A percentile compares a stretch with the other conserved stretches of the same genome.
These are phyloP conservation scores for Gallinago paraguaiae DNA, from an alignment of 2,113 vertebrate genomes.

Conservation along the genomic window DNA sequence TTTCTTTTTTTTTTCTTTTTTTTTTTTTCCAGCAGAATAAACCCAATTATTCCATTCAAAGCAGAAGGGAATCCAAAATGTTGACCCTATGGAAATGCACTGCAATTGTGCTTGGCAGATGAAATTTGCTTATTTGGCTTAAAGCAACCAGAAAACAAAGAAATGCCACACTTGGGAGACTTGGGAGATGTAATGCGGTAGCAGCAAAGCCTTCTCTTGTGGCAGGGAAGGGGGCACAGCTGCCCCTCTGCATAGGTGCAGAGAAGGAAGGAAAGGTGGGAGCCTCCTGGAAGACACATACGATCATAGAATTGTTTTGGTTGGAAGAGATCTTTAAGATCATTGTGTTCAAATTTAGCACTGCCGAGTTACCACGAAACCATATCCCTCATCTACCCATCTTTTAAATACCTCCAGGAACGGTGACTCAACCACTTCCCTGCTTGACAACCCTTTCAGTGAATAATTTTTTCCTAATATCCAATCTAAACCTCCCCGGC, in stretches of 20 bases:
- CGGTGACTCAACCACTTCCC: neutral
- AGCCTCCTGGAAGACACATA: neutral
- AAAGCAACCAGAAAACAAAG: conserved; percentile 27
- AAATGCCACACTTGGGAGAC: neutral
- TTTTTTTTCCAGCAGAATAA: neutral
- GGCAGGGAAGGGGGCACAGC: neutral
- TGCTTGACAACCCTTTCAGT: neutral
- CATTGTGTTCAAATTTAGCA: neutral
- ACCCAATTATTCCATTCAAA: neutral
- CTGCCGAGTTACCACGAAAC: neutral
- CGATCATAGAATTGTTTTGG: neutral
- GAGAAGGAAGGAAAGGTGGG: neutral
- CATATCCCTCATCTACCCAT: neutral
- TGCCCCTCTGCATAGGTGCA: neutral
- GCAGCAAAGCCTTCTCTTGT: neutral
- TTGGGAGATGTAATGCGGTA: neutral
- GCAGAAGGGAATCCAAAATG: conserved; percentile 22
- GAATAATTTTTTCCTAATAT: neutral
- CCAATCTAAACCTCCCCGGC: neutral
- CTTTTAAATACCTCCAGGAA: neutral
- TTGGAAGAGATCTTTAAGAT: neutral
- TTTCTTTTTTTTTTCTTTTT: no score
- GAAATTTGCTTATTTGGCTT: neutral
- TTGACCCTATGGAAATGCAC: neutral
- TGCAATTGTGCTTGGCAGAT: neutral